phyloP scores from a whole-genome alignment of 2,797 vertebrate genomes.

The Myotis planiceps region DNA sequence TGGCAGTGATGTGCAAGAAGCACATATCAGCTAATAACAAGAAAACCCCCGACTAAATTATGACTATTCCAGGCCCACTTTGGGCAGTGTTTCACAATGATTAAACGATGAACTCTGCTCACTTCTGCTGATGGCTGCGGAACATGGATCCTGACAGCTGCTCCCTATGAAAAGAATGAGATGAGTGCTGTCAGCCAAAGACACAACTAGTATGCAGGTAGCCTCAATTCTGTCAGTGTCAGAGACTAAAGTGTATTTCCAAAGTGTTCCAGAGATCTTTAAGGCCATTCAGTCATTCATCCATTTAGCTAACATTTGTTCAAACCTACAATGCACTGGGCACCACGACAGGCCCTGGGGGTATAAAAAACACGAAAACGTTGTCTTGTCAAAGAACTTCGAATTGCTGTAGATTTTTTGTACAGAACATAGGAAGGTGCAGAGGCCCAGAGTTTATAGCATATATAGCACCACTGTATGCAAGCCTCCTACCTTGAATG shows the following conservation, averaged over 20 bases:
- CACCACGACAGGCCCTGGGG: neutral
- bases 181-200: neutral
- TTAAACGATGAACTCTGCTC: neutral
- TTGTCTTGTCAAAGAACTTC: neutral
- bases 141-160: neutral
- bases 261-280: neutral
- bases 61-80: neutral
- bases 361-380: neutral
- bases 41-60: neutral
- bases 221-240: neutral
- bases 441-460: neutral
- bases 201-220: neutral
- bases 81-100: neutral
- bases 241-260: neutral
- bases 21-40: neutral
- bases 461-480: too few relatives aligned
- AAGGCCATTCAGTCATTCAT: neutral
- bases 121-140: neutral
- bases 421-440: neutral
- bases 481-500: neutral
- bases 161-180: neutral
- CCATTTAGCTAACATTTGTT: neutral
- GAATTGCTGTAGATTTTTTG: neutral
- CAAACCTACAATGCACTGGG: neutral
- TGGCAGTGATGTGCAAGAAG: neutral